Percentiles rank a stretch among this genome's conserved stretches.
Evolutionary conservation across 2,888 invertebrate species (phyloP).

Genomic region (Cheilosia pagana): DNA sequence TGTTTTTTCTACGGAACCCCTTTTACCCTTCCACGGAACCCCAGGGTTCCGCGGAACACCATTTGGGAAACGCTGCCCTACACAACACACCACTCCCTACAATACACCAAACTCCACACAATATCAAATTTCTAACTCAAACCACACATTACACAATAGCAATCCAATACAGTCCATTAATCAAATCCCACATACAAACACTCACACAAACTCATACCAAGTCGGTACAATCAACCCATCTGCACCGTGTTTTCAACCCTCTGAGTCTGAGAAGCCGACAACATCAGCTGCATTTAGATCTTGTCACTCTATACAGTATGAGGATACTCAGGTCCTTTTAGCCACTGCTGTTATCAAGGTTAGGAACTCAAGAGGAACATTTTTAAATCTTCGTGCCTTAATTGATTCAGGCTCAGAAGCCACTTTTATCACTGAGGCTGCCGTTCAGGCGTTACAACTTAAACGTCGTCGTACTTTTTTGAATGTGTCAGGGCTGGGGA

Average conservation of each 20-base stretch:
- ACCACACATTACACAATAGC: conserved; percentile 7
- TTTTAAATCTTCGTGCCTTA: conserved; percentile 11
- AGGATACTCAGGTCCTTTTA: conserved; percentile 13
- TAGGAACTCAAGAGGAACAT: background rate
- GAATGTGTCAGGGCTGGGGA: conserved; percentile 26
- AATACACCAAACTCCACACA: conserved; percentile 3
- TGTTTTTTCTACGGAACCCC: too few relatives aligned
- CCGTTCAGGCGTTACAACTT: conserved; percentile 5
- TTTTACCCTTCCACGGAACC: too few relatives aligned
- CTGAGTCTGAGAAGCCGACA: too few relatives aligned
- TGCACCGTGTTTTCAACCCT: too few relatives aligned
- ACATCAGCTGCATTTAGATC: background rate
- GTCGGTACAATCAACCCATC: too few relatives aligned
- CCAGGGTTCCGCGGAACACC: too few relatives aligned
- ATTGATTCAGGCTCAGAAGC: conserved; percentile 30
- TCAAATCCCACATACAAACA: conserved; percentile 9
- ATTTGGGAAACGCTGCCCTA: too few relatives aligned
- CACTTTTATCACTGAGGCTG: conserved; percentile 14
- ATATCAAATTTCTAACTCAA: conserved; percentile 1
- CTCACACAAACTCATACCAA: too few relatives aligned
- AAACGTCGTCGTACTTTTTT: too few relatives aligned
- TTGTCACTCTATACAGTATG: conserved; percentile 11
- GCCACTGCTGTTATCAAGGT: conserved; percentile 22
- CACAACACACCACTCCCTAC: conserved; percentile 7
- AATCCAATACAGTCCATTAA: conserved; percentile 17